These are phyloP conservation scores for Platorchestia sp. DNA, from an alignment of 1,140 invertebrate genomes.

Conservation along the genomic window DNA sequence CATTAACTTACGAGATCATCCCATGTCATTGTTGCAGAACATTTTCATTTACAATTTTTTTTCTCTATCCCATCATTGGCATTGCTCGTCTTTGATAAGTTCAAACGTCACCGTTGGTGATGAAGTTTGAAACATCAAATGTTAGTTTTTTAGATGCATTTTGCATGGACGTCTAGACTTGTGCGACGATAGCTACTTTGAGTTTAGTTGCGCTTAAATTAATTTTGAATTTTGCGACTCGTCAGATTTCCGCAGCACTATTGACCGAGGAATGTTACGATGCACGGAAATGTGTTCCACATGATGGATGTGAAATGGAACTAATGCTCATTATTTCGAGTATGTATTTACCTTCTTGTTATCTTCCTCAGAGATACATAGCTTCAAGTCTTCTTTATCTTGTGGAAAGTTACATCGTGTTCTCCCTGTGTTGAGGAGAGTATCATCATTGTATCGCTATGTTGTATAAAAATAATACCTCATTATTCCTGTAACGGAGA, in stretches of 20 bases:
- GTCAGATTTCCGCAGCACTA: not conserved
- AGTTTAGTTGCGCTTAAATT: not conserved
- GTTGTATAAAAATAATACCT: too few species aligned
- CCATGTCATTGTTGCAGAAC: not conserved
- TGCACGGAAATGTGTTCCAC: not conserved
- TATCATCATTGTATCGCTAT: too few species aligned
- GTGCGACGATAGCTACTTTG: too few species aligned
- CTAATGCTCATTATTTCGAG: not conserved
- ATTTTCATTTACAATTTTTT: too few species aligned
- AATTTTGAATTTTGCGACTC: not conserved
- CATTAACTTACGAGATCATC: not conserved
- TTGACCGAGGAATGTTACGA: not conserved
- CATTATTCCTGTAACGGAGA: too few species aligned
- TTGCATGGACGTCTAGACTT: not conserved
- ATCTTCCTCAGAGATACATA: too few species aligned
- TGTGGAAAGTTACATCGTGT: too few species aligned
- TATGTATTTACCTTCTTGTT: too few species aligned
- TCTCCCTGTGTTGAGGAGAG: not conserved
- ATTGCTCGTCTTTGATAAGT: too few species aligned
- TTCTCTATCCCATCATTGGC: too few species aligned
- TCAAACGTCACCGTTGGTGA: not conserved
- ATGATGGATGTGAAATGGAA: not conserved
- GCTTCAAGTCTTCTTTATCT: too few species aligned
- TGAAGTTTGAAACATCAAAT: not conserved
- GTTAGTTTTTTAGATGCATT: not conserved